phyloP scores from a whole-genome alignment of 1,140 invertebrate species.

The Drosophila virilis region DNA sequence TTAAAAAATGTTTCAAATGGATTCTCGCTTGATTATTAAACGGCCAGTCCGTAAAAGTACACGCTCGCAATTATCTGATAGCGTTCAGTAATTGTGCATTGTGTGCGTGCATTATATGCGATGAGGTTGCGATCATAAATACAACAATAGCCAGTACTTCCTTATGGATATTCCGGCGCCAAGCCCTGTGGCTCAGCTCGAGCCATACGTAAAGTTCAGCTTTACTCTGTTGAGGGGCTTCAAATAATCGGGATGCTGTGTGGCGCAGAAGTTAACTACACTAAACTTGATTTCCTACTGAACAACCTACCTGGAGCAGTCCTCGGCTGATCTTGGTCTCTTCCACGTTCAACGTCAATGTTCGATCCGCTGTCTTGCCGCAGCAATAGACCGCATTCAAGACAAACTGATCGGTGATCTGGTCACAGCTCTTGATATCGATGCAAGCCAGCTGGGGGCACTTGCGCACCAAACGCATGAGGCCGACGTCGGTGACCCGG shows the following conservation, averaged over 20 bases:
- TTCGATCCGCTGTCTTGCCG: slow-evolving; percentile 31
- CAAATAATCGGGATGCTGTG: slow-evolving; percentile 58
- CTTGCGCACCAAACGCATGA: slow-evolving; percentile 52
- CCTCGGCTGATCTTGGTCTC: slow-evolving; percentile 38
- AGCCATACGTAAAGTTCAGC: slow-evolving; percentile 49
- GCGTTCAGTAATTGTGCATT: slow-evolving; percentile 62
- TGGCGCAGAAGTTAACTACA: not conserved
- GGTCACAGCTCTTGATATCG: slow-evolving; percentile 49
- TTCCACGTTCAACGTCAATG: slow-evolving; percentile 47
- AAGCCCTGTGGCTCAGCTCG: not conserved
- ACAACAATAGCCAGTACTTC: slow-evolving; percentile 43
- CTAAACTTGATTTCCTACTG: not conserved
- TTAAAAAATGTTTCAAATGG: slow-evolving; percentile 19
- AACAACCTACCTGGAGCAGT: slow-evolving; percentile 42
- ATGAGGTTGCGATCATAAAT: slow-evolving; percentile 54
- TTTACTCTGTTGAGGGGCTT: slow-evolving; percentile 50
- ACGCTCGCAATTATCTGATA: slow-evolving; percentile 55
- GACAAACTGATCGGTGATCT: slow-evolving; percentile 63
- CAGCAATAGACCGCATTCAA: slow-evolving; percentile 57
- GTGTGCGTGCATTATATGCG: slow-evolving; percentile 16
- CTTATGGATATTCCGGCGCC: slow-evolving; percentile 39
- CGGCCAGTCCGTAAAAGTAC: slow-evolving; percentile 43
- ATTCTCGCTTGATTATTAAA: slow-evolving; percentile 47
- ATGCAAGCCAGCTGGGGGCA: slow-evolving; percentile 42
- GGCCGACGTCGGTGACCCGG: slow-evolving; percentile 47